Base-by-base conservation (phyloP, 2,797 vertebrate genomes). In the Bradypodion ventrale region DNA sequence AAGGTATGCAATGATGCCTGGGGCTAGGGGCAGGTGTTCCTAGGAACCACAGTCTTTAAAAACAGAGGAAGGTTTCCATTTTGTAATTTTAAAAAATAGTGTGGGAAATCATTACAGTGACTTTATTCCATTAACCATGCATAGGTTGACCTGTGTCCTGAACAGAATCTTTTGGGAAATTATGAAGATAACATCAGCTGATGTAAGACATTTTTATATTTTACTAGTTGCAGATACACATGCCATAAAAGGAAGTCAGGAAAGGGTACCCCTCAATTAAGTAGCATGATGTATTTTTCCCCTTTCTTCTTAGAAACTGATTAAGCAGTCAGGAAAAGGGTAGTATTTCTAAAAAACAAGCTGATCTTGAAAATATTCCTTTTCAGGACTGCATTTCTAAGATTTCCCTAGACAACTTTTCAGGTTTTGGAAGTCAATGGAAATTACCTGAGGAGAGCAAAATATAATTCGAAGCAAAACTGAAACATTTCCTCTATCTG, bases 141-240 rank as follows among this genome's bases (percentile, higher is more conserved):
- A 70, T 82, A 70, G 79, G 0, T 80, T 84, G 74, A 80, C 82
- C 65, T 90, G 74, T 88, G 65, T 19, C 49, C 68, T 83, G 52
- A 74, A 25, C 15, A 2, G 72, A 44, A 7, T 32, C 52, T 63
- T 5, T 2, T 78, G 49, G 27, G 84, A 21, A 62, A 35, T 74
- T 82, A 56, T 79, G 75, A 83, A 87, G 70, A 37, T 75, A 85
- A 37, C 69, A 40, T 87, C 83, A 90, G 80, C 75, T 79, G 69
- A 46, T 8, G 66, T 32, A 0, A 7, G 74, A 44, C 87, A 66
- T 82, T 60, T 66, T 56, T 75, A 32, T 70, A 80, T 69, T 81
- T 87, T 44, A 60, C 69, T 83, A 85, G 87, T 88, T 83, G 70
- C 75, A 72, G 46, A 8, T 84, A 29, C 2, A 3, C 85, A 80